phyloP scores from a whole-genome alignment of 2,797 vertebrate genomes.

The Xerus rutilus region DNA sequence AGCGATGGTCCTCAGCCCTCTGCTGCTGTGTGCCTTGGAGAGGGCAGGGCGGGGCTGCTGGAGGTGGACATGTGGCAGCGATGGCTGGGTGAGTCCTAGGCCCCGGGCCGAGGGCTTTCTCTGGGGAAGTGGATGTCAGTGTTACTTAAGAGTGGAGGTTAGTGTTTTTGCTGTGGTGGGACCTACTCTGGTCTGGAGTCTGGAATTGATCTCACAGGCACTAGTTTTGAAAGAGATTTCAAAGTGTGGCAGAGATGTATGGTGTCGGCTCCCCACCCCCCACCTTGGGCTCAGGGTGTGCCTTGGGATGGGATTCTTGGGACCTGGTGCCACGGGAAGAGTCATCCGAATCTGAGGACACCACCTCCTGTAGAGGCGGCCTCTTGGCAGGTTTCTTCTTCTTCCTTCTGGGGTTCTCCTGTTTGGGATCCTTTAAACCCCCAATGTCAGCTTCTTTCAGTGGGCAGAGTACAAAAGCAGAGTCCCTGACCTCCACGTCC shows the following conservation, averaged over 20 bases:
- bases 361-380: slow-evolving; percentile 40
- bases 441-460: not conserved
- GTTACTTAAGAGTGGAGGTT: not conserved
- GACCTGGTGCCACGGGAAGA: slow-evolving; percentile 46
- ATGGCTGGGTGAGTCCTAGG: not conserved
- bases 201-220: not conserved
- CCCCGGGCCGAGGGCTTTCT: not conserved
- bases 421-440: not conserved
- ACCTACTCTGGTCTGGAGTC: slow-evolving; percentile 11
- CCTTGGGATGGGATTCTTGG: not conserved
- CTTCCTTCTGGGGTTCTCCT: slow-evolving; percentile 72
- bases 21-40: not conserved
- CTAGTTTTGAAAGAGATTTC: slow-evolving; percentile 14
- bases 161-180: not conserved
- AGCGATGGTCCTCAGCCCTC: not conserved
- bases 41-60: not conserved
- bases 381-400: slow-evolving; percentile 70
- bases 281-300: not conserved
- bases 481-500: not conserved
- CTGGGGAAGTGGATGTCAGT: slow-evolving; percentile 37
- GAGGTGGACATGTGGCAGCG: not conserved
- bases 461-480: not conserved
- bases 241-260: not conserved
- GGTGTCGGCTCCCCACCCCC: not conserved
- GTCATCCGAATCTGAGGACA: slow-evolving; percentile 57